Evolutionary conservation across 2,113 vertebrate species (phyloP), one percentile per base, ranked within the genome.

Genomic region (Cavia porcellus): DNA sequence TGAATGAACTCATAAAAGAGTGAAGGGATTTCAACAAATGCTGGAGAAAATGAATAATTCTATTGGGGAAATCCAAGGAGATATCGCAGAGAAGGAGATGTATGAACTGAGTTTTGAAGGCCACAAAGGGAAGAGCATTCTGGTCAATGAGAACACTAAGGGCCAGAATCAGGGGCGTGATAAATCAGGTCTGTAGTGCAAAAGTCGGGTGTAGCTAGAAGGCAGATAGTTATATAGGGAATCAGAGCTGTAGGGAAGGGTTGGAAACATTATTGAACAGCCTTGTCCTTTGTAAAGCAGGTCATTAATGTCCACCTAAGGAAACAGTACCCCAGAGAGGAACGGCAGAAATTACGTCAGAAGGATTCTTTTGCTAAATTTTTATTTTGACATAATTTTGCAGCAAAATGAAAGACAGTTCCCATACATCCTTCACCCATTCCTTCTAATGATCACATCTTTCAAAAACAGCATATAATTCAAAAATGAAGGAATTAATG

Each of bases 401-500:
- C 17, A 82, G 55, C 72, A 81, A 92, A 94, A 28, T 66, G 57
- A 35, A 50, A 83, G 61, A 92, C 32, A 77, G 20, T n/a, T 88
- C 7, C 50, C 20, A 13, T 32, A 22, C 28, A n/a, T 28, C 8
- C 20, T 77, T 77, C 68, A 70, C 10, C 38, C 32, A 30, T 55
- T 45, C 61, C 22, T 0, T 7, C 75, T 82, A 75, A 28, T 75
- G 45, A 50, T 50, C 50, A 50, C 75, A 79, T 32, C 74, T 77
- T 47, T 13, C 45, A 74, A 59, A 50, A 68, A 25, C 50, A 84
- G n/a, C 32, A 2, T 42, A 77, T 28, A 30, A 30, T 59, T 20
- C 64, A 59, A 77, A 95, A 87, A 91, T 47, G 55, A 82, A 75
- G n/a, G 90, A 86, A 89, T 81, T 47, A 86, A 75, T 79, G 45